Evolutionary conservation across 2,113 vertebrate genomes (phyloP).

Genomic region (Oncorhynchus nerka): DNA sequence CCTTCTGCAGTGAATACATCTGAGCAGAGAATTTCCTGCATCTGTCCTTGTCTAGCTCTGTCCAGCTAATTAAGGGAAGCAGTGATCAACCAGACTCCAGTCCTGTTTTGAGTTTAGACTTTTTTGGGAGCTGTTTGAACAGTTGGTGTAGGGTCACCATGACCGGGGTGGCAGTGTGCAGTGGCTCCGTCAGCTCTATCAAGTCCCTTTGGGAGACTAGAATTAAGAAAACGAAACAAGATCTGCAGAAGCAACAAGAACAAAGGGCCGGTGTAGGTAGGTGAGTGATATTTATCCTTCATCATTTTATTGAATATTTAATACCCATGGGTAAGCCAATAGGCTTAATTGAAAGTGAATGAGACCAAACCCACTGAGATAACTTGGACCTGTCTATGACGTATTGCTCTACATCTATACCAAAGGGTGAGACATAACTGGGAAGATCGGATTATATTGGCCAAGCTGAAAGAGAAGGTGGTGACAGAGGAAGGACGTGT

Average conservation of each 20-base stretch:
- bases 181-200: slow-evolving; percentile 79
- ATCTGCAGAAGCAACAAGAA: slow-evolving; percentile 72
- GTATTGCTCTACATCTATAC: not conserved
- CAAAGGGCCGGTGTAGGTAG: slow-evolving; percentile 55
- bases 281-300: slow-evolving; percentile 40
- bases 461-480: slow-evolving; percentile 85
- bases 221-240: slow-evolving; percentile 80
- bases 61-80: not conserved
- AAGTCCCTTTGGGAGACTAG: slow-evolving; percentile 89
- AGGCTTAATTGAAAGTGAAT: too few relatives aligned
- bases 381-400: not conserved
- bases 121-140: too few relatives aligned
- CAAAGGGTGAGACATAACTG: slow-evolving; percentile 77
- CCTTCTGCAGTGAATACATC: too few relatives aligned
- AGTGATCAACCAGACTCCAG: not conserved
- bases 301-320: not conserved
- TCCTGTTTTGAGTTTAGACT: not conserved
- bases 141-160: slow-evolving; percentile 59
- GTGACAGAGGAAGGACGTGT: slow-evolving; percentile 84
- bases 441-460: slow-evolving; percentile 86
- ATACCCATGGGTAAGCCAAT: too few relatives aligned
- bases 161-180: slow-evolving; percentile 67
- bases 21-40: too few relatives aligned
- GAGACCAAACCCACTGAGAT: not conserved
- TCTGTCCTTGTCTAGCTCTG: too few relatives aligned